Evolutionary conservation across 1,140 invertebrate species (phyloP).

Genomic region (Ceratina calcarata): DNA sequence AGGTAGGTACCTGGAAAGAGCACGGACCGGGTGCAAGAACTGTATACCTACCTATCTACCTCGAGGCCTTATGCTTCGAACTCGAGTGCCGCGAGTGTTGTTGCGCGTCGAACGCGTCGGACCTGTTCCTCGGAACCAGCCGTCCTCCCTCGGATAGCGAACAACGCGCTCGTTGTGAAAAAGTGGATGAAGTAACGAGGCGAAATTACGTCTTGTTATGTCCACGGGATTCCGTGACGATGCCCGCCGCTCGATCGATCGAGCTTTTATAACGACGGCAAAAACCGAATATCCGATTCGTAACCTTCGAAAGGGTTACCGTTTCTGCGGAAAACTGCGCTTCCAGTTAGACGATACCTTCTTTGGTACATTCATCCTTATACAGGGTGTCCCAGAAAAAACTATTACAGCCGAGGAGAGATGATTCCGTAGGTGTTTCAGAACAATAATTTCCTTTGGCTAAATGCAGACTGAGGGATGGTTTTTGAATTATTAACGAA

Average conservation of each 20-base stretch:
- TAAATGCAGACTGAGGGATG: too few species aligned
- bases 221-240: conserved; percentile 43
- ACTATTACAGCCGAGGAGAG: too few species aligned
- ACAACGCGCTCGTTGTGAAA: conserved; percentile 30
- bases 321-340: not conserved
- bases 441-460: too few species aligned
- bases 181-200: conserved; percentile 45
- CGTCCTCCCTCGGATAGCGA: not conserved
- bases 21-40: conserved; percentile 60
- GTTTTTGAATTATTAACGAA: too few species aligned
- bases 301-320: not conserved
- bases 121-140: conserved; percentile 30
- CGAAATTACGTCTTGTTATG: conserved; percentile 37
- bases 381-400: too few species aligned
- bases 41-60: conserved; percentile 29
- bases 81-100: too few species aligned
- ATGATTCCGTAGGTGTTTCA: too few species aligned
- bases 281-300: conserved; percentile 22
- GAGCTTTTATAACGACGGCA: conserved; percentile 27
- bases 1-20: conserved; percentile 71
- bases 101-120: conserved; percentile 49
- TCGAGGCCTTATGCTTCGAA: not conserved
- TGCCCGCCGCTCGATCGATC: conserved; percentile 31
- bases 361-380: too few species aligned
- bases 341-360: not conserved